Conservation (phyloP, 1,140 invertebrate genomes). For the Sycophila sp. region DNA sequence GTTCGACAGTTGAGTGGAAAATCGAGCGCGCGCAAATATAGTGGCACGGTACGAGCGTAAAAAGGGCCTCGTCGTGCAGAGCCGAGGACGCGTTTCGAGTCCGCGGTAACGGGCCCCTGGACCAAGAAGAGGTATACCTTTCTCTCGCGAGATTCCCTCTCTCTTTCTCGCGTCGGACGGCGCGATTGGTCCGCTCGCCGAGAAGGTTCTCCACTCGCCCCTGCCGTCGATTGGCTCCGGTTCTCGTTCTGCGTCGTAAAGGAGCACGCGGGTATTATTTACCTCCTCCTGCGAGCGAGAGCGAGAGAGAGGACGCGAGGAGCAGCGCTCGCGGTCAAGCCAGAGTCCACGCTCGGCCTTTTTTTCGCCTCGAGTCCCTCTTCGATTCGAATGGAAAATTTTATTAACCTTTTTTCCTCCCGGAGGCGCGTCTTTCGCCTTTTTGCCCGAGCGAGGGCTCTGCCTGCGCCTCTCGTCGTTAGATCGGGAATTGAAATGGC, state of each 20-base stretch:
- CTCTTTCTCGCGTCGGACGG: constrained; percentile 30
- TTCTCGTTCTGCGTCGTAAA: constrained; percentile 9
- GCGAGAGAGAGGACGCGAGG: neutral
- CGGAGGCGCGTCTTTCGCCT: too few species aligned
- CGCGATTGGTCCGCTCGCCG: constrained; percentile 46
- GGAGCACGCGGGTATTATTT: neutral
- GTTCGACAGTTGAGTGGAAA: too few species aligned
- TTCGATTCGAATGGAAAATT: too few species aligned
- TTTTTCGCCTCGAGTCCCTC: too few species aligned
- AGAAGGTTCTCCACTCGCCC: constrained; percentile 45
- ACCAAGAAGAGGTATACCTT: constrained; percentile 45
- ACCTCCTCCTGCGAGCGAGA: neutral
- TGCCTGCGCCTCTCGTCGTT: too few species aligned
- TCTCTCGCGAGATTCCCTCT: constrained; percentile 48
- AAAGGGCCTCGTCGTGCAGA: neutral
- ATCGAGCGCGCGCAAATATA: neutral
- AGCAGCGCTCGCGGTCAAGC: neutral
- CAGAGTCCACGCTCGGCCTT: neutral
- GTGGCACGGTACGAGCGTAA: neutral
- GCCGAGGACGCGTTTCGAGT: constrained; percentile 11
- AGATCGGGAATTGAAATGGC: too few species aligned
- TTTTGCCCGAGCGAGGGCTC: too few species aligned
- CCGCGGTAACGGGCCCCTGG: constrained; percentile 52
- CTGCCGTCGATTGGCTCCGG: constrained; percentile 45
- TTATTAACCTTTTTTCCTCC: too few species aligned